A percentile compares a stretch with the other conserved stretches of the same genome.
These are phyloP conservation scores for Lepidurus apus DNA, from an alignment of 1,140 invertebrate genomes.

Conservation along the genomic window DNA sequence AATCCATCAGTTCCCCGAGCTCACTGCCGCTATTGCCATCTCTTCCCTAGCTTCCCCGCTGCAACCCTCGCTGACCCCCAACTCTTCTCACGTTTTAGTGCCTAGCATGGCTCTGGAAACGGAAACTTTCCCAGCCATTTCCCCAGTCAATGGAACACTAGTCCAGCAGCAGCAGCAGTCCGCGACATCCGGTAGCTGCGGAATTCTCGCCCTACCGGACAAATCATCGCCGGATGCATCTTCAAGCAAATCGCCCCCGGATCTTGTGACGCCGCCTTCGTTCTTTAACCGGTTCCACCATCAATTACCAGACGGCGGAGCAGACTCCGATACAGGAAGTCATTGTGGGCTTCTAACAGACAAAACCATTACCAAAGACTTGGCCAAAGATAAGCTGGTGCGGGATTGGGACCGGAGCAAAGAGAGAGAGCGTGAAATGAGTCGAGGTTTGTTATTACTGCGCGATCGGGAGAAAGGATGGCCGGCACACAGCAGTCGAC, in stretches of 20 bases:
- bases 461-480: conserved; percentile 37
- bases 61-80: conserved; percentile 27
- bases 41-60: conserved; percentile 30
- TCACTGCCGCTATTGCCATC: conserved; percentile 41
- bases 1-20: conserved; percentile 39
- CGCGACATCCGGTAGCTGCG: not conserved
- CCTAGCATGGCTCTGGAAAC: conserved; percentile 34
- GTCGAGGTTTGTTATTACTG: not conserved
- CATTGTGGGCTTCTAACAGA: conserved; percentile 50
- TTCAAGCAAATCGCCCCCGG: not conserved
- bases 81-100: not conserved
- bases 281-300: conserved; percentile 45
- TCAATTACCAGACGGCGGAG: conserved; percentile 47
- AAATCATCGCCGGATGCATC: conserved; percentile 25
- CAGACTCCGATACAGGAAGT: conserved; percentile 59
- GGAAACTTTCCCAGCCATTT: conserved; percentile 31
- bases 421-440: not conserved
- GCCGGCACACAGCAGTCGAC: conserved; percentile 41
- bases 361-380: not conserved
- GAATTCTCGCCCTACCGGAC: conserved; percentile 1
- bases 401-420: conserved; percentile 28
- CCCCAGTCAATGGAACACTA: not conserved
- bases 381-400: not conserved
- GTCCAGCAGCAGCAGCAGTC: not conserved
- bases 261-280: conserved; percentile 37